These are phyloP conservation scores for Augochlora pura DNA, from an alignment of 1,140 invertebrate species.

Conservation along the genomic window DNA sequence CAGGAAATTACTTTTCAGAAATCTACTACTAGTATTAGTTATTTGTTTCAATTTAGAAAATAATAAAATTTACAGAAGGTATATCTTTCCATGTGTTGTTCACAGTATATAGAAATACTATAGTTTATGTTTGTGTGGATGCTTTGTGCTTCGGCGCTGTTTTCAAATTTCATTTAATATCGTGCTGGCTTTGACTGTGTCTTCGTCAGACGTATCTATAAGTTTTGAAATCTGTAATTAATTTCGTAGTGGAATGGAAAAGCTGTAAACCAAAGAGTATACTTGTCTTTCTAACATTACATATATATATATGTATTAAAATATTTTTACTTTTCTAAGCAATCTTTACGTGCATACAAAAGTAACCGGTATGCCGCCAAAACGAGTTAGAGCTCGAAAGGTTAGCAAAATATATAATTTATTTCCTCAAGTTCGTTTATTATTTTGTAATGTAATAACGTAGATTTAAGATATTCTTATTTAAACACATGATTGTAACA, in stretches of 20 bases:
- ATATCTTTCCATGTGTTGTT: not conserved
- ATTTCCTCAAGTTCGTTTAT: not conserved
- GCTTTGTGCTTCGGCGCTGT: slow-evolving; percentile 15
- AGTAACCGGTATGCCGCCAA: slow-evolving; percentile 53
- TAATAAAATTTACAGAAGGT: not conserved
- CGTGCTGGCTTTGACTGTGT: not conserved
- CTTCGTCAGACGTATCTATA: not conserved
- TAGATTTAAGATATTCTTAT: not conserved
- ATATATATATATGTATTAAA: not conserved
- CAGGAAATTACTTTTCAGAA: not conserved
- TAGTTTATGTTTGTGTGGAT: too few species aligned
- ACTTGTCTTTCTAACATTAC: too few species aligned
- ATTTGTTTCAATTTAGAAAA: not conserved
- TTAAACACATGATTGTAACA: slow-evolving; percentile 3
- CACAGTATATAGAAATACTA: too few species aligned
- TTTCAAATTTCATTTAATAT: slow-evolving; percentile 29
- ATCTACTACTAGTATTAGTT: not conserved
- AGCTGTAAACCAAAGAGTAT: not conserved
- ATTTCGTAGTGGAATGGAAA: not conserved
- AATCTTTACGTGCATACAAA: not conserved
- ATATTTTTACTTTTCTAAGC: slow-evolving; percentile 4
- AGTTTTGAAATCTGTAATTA: not conserved
- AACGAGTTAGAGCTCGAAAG: slow-evolving; percentile 42
- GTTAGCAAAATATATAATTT: slow-evolving; percentile 32
- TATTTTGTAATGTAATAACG: not conserved